phyloP scores from a whole-genome alignment of 2,113 vertebrate species.

The Triplophysa tibetana region DNA sequence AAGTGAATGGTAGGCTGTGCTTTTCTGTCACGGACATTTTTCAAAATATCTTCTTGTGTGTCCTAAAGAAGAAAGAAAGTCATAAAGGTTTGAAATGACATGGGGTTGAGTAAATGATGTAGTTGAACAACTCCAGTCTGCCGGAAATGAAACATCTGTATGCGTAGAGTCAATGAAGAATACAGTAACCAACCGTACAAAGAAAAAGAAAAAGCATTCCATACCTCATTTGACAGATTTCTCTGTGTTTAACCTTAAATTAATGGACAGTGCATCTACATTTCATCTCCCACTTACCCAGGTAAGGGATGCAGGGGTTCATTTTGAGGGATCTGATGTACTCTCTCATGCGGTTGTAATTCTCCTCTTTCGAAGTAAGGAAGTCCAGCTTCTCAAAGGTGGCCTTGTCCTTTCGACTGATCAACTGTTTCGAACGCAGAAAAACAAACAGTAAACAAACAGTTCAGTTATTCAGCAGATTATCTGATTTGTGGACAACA shows the following conservation, averaged over 20 bases:
- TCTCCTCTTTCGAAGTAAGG: conserved; percentile 91
- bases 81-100: too few relatives aligned
- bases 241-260: not conserved
- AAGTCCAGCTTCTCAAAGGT: conserved; percentile 93
- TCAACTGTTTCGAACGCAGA: conserved; percentile 72
- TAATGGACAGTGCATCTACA: not conserved
- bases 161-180: not conserved
- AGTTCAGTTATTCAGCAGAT: not conserved
- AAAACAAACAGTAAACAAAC: conserved; percentile 23
- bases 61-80: too few relatives aligned
- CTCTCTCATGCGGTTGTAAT: conserved; percentile 90
- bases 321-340: conserved; percentile 91
- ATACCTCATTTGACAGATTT: not conserved
- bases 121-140: too few relatives aligned
- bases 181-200: not conserved
- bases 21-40: too few relatives aligned
- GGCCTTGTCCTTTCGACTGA: conserved; percentile 91
- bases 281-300: conserved; percentile 80
- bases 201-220: not conserved
- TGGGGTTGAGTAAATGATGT: too few relatives aligned
- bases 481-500: too few relatives aligned
- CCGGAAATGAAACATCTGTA: too few relatives aligned
- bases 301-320: conserved; percentile 90
- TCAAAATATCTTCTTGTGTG: too few relatives aligned
- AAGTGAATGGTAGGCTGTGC: too few relatives aligned